Base-by-base conservation (phyloP, 2,888 invertebrate species). In the Acleris sparsana region DNA sequence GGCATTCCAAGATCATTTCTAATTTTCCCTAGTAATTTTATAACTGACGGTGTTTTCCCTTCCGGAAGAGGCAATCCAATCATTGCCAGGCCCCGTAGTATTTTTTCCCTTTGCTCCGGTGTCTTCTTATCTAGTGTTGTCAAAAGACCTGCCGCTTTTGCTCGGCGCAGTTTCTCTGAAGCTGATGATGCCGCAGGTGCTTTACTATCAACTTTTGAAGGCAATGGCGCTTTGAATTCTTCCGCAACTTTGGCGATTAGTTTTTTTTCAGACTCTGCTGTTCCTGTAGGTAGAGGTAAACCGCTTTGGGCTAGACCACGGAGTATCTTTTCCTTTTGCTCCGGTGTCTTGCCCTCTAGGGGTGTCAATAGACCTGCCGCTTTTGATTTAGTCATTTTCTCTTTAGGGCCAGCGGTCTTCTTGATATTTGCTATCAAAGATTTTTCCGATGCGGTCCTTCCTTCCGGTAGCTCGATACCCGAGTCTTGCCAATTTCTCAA, bases 231-330 rank as follows among this genome's bases (percentile, higher is more conserved):
- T 33, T 33, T 33, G 9, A 3, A 11, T 11, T 33, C 11, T 33
- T 13, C 33, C 33, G 33, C 3, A 5, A 55, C 20, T 55, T 71
- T 72, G 3, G 69, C 67, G 16, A 72, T 69, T 0, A 72, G 17
- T 25, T 70, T 65, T 70, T 80, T 83, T 72, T 84, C 84, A 17
- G 85, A 84, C n/a, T 71, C 9, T 0, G 84, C 80, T 65, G 70
- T 78, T 5, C 78, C 83, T 72, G 78, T 78, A 17, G 85, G 85
- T 52, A 84, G 68, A 4, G 83, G 83, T 13, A 86, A 63, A 20
- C 20, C 20, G 3, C 18, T 55, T 20, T 39, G 16, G 1, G 22
- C 7, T 52, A 7, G 72, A 71, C 9, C 71, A 49, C 2, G 73
- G 72, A n/a, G 57, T 18, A 66, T 71, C 18, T 66, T 67, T 63